Conservation (phyloP, 2,888 invertebrate genomes). For the Pediacus dermestoides region DNA sequence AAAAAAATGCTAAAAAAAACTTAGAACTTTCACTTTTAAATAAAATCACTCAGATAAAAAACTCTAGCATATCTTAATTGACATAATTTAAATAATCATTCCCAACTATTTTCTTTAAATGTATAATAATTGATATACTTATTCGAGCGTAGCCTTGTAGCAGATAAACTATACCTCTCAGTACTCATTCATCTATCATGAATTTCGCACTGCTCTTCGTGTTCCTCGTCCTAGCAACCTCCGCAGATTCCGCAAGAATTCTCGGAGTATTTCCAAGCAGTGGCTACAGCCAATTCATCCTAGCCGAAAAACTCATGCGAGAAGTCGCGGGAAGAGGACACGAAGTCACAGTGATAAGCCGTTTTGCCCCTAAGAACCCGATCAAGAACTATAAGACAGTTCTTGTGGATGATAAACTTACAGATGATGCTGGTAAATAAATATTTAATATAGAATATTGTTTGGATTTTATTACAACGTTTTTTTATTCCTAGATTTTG, state of each 20-base stretch:
- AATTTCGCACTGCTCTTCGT: too few relatives aligned
- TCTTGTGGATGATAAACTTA: constrained; percentile 12
- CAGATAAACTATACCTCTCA: too few relatives aligned
- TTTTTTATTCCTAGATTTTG: background rate
- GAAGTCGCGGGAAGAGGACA: constrained; percentile 45
- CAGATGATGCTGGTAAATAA: constrained; percentile 10
- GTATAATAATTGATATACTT: too few relatives aligned
- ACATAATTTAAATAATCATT: too few relatives aligned
- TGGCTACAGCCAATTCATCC: constrained; percentile 37
- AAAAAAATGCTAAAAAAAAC: too few relatives aligned
- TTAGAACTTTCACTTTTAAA: too few relatives aligned
- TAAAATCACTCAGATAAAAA: too few relatives aligned
- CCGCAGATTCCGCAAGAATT: constrained; percentile 34
- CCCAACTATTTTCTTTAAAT: too few relatives aligned
- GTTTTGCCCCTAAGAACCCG: constrained; percentile 39
- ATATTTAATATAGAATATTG: constrained; percentile 8
- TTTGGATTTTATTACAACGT: background rate
- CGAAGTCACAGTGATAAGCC: constrained; percentile 43
- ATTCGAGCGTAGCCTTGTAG: too few relatives aligned
- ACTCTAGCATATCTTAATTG: too few relatives aligned
- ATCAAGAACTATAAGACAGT: constrained; percentile 49
- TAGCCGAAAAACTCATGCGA: constrained; percentile 34
- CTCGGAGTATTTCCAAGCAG: constrained; percentile 36
- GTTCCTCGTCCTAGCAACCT: too few relatives aligned
- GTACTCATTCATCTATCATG: too few relatives aligned